phyloP scores from a whole-genome alignment of 2,888 invertebrate genomes.

The Heliconius hortense region DNA sequence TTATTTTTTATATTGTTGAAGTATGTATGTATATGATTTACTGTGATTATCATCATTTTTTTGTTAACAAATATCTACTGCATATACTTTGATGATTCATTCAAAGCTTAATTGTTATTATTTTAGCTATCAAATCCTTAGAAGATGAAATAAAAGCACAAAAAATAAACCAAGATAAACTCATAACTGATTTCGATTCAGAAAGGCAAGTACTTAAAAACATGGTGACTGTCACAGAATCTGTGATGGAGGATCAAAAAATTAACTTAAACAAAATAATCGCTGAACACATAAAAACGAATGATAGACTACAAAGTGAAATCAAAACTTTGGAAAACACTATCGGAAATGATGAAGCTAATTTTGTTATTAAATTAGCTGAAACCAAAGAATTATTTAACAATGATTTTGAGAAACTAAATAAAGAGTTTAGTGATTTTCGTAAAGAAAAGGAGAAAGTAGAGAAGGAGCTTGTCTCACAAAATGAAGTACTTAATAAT shows the following conservation, averaged over 20 bases:
- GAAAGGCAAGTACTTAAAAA: slow-evolving; percentile 63
- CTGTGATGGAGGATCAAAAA: slow-evolving; percentile 66
- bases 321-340: slow-evolving; percentile 46
- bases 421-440: slow-evolving; percentile 44
- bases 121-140: slow-evolving; percentile 55
- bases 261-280: slow-evolving; percentile 52
- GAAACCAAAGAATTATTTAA: slow-evolving; percentile 45
- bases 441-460: slow-evolving; percentile 40
- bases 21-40: neutral
- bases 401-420: slow-evolving; percentile 45
- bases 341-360: slow-evolving; percentile 45
- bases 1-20: no score
- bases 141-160: slow-evolving; percentile 57
- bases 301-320: slow-evolving; percentile 51
- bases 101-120: neutral
- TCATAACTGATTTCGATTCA: slow-evolving; percentile 61
- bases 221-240: slow-evolving; percentile 66
- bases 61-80: neutral
- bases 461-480: slow-evolving; percentile 28
- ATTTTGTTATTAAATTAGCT: slow-evolving; percentile 46
- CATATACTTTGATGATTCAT: neutral
- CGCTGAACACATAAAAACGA: slow-evolving; percentile 51
- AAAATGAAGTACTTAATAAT: slow-evolving; percentile 27
- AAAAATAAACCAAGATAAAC: slow-evolving; percentile 57
- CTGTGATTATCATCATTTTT: neutral